Base-by-base conservation (phyloP, 2,113 vertebrate species). In the Trichomycterus rosablanca region DNA sequence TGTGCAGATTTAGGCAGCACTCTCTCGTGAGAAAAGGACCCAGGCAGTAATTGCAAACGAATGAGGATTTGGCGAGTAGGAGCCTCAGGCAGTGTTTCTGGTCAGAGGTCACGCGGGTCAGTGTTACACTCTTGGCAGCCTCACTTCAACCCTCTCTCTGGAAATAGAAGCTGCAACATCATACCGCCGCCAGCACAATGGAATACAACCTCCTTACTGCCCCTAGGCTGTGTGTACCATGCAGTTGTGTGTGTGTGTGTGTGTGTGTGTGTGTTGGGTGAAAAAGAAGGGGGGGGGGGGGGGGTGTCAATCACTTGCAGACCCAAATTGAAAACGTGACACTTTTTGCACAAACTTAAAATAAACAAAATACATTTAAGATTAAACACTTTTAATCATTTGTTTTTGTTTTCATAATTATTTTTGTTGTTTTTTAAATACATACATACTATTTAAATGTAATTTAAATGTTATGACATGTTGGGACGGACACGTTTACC, bases 101-200 rank as follows among this genome's bases (percentile, higher is more conserved):
- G 84, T 79, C 82, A 85, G 65, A 81, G 83, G 81, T 84, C 82
- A 79, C 62, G 48, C 69, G 64, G 83, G 83, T 87, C 84, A 88
- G 80, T 85, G 83, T 85, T 83, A 83, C 87, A 86, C 76, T 83
- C 81, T 77, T 76, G 26, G 78, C 77, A 80, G 86, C 86, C 80
- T 84, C 75, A 73, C 76, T 81, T 84, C 86, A 84, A 82, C 80
- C 81, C 71, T 72, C 75, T 60, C 65, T 81, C 82, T 80, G 72
- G 74, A 88, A 86, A 85, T 81, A 80, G 78, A 82, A 82, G 70
- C 73, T 83, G 85, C 81, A 79, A 79, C 80, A 80, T 84, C 84
- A 85, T 75, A 78, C 63, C 61, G 77, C 74, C 68, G 61, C 76
- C 71, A 81, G 80, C 73, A 76, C 74, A 71, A 75, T 74, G 75